A percentile compares a stretch with the other conserved stretches of the same genome.
phyloP scores from a whole-genome alignment of 2,888 invertebrate genomes.

The Thymelicus sylvestris region DNA sequence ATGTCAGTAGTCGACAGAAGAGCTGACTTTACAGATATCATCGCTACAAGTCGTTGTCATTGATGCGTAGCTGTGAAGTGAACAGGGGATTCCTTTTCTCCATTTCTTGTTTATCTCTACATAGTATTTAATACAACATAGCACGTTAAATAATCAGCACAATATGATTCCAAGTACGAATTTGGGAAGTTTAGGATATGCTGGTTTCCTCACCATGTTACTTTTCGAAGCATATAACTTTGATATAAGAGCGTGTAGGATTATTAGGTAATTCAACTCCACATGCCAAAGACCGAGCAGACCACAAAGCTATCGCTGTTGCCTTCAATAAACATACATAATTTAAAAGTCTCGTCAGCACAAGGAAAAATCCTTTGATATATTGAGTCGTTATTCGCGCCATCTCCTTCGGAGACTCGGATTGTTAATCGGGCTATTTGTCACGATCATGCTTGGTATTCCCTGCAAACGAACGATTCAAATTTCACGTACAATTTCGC shows the following conservation, averaged over 20 bases:
- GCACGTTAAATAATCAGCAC: too few species aligned
- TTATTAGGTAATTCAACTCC: not conserved
- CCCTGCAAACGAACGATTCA: constrained; percentile 67
- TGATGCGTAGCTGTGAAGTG: too few species aligned
- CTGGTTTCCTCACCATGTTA: too few species aligned
- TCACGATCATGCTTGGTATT: constrained; percentile 78
- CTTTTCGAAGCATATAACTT: too few species aligned
- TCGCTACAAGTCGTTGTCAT: too few species aligned
- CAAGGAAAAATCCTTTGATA: constrained; percentile 80
- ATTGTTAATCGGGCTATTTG: constrained; percentile 82
- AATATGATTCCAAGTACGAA: too few species aligned
- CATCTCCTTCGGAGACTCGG: constrained; percentile 74
- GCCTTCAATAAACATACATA: constrained; percentile 65
- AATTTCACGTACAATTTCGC: constrained; percentile 71
- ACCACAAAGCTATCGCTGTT: constrained; percentile 13
- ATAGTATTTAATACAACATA: too few species aligned
- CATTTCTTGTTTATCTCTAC: too few species aligned
- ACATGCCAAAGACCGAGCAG: not conserved
- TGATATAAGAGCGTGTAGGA: too few species aligned
- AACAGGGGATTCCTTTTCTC: too few species aligned
- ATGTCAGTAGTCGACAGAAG: not conserved
- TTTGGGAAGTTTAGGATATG: too few species aligned
- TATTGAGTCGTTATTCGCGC: constrained; percentile 81
- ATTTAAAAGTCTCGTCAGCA: constrained; percentile 63
- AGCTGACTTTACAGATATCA: not conserved